phyloP scores from a whole-genome alignment of 2,113 vertebrate species.

The Heloderma charlesbogerti region DNA sequence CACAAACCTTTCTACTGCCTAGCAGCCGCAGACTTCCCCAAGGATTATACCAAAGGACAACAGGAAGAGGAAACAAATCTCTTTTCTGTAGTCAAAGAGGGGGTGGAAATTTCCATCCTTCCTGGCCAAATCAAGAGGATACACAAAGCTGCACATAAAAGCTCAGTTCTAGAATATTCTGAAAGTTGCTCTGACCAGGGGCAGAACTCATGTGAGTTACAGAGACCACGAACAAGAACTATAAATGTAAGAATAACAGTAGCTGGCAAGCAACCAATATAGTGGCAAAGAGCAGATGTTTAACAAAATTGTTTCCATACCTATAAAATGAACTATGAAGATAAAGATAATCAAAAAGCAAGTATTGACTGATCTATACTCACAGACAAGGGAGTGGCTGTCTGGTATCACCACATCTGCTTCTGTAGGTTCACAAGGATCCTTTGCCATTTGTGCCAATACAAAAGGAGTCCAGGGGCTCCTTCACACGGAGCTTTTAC shows the following conservation, averaged over 20 bases:
- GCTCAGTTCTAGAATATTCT: background rate
- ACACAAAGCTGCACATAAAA: background rate
- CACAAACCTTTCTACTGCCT: background rate
- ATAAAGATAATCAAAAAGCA: slow-evolving; percentile 28
- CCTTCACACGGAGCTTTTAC: too few species aligned
- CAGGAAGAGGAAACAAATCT: background rate
- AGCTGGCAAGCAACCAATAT: slow-evolving; percentile 4
- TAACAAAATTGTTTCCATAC: slow-evolving; percentile 4
- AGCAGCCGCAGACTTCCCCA: background rate
- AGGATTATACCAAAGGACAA: background rate
- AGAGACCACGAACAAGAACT: background rate
- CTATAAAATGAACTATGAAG: slow-evolving; percentile 8
- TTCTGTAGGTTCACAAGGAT: background rate
- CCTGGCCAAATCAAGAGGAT: background rate
- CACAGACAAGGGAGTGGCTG: background rate
- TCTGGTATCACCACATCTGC: background rate
- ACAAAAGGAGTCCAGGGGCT: background rate
- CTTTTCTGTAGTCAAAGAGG: background rate
- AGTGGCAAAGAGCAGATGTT: background rate
- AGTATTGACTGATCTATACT: background rate
- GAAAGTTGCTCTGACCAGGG: too few species aligned
- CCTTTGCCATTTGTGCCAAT: background rate
- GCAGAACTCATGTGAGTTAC: too few species aligned
- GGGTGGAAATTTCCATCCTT: background rate
- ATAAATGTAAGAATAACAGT: background rate